A percentile compares a stretch with the other conserved stretches of the same genome.
Conservation (phyloP, 2,113 vertebrate species). For the Cavia porcellus region DNA sequence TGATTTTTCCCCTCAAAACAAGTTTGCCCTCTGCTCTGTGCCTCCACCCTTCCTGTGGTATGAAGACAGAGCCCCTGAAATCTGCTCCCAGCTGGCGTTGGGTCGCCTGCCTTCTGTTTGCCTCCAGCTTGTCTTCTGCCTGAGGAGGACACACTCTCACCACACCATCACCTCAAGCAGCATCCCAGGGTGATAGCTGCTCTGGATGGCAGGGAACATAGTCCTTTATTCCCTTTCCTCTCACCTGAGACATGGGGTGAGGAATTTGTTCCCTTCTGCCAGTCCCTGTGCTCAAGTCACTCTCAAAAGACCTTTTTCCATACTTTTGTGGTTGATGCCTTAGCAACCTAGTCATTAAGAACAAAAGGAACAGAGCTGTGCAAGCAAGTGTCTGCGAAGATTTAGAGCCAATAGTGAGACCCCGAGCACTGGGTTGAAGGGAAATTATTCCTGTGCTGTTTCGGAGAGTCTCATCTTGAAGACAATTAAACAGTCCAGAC, state of each 20-base stretch:
- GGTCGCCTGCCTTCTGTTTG: background rate
- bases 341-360: background rate
- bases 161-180: background rate
- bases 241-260: background rate
- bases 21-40: slow-evolving; percentile 14
- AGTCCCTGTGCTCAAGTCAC: background rate
- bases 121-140: background rate
- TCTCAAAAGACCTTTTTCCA: background rate
- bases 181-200: background rate
- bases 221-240: background rate
- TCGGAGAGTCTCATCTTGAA: slow-evolving; percentile 58
- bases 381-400: background rate
- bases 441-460: slow-evolving; percentile 63
- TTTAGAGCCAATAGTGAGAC: slow-evolving; percentile 49
- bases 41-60: background rate
- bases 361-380: background rate
- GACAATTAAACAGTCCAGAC: slow-evolving; percentile 78
- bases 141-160: background rate
- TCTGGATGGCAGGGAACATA: background rate
- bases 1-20: background rate
- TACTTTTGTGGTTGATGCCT: background rate
- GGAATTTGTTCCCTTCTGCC: background rate
- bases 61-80: background rate
- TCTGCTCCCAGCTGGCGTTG: background rate
- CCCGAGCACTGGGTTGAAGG: slow-evolving; percentile 30